phyloP scores from a whole-genome alignment of 2,888 invertebrate species.

The Rhimphoctona megacephalus region DNA sequence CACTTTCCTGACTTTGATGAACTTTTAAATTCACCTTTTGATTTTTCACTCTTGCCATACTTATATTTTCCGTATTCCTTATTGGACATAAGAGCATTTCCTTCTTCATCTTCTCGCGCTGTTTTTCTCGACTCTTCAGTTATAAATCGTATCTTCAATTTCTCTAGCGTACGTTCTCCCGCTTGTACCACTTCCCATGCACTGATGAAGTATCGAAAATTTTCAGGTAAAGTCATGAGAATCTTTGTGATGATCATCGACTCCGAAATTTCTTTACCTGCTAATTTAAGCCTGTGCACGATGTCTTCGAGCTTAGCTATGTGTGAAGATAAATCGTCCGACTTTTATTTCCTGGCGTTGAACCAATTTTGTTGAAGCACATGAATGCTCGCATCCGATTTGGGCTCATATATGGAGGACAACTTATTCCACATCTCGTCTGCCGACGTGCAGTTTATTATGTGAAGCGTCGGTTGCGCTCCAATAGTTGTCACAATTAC shows the following conservation, averaged over 20 bases:
- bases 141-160: constrained; percentile 58
- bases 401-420: constrained; percentile 74
- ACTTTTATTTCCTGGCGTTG: constrained; percentile 56
- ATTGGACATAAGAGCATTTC: constrained; percentile 26
- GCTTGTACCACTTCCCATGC: constrained; percentile 68
- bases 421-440: constrained; percentile 77
- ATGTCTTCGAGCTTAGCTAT: constrained; percentile 67
- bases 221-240: constrained; percentile 67
- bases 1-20: constrained; percentile 59
- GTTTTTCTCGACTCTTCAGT: constrained; percentile 30
- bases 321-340: constrained; percentile 68
- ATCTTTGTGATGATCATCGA: constrained; percentile 71
- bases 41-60: not conserved
- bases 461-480: constrained; percentile 69
- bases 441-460: constrained; percentile 73
- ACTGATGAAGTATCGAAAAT: constrained; percentile 69
- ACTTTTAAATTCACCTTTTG: not conserved
- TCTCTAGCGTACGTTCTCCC: constrained; percentile 58
- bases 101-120: constrained; percentile 7
- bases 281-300: constrained; percentile 57
- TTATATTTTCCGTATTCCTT: constrained; percentile 10
- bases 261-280: constrained; percentile 66
- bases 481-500: constrained; percentile 72
- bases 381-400: constrained; percentile 73
- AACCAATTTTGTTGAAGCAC: constrained; percentile 70